Evolutionary conservation across 2,113 vertebrate species (phyloP), one percentile per base, ranked within the genome.

Genomic region (Syrrhaptes paradoxus): DNA sequence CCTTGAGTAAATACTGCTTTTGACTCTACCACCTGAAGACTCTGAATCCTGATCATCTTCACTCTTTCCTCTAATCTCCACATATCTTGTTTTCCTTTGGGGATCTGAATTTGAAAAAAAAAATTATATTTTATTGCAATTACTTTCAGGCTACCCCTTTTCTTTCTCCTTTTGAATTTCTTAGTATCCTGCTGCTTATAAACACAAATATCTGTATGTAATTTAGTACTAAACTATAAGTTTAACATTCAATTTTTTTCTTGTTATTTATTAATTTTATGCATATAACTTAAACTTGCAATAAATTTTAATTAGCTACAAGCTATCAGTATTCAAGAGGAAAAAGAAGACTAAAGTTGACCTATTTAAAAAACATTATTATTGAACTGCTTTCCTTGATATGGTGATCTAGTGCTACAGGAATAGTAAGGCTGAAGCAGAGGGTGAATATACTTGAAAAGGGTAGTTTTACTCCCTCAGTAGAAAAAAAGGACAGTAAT

Each of bases 261-360:
- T 49, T 57, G 18, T 6, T 89, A 7, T 24, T 48, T 8, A 36
- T n/a, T 38, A 89, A 43, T 68, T 78, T 85, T 52, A 59, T 52
- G 17, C 34, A 45, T 29, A 61, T 43, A 63, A 43, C 22, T 78
- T 79, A 72, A 85, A 52, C 4, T 46, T 57, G 8, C 15, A 75
- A 52, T 85, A 75, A 45, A 80, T 85, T 85, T 82, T 49, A 38
- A 68, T 82, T 76, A 85, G 26, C 32, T 68, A 28, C 52, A 85
- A 11, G 26, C 41, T 68, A 61, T 65, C 48, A 6, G 8, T 87
- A 20, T 34, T 81, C 21, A 52, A 38, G n/a, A 58, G 24, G 79
- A 96, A 92, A 95, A 92, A 87, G 54, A 95, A 94, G 65, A 83
- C 73, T 95, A 82, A 97, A 89, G 10, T 46, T 95, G 85, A 80